A percentile compares a stretch with the other conserved stretches of the same genome.
Evolutionary conservation across 2,113 vertebrate genomes (phyloP).

Genomic region (Tylochromis polylepis): DNA sequence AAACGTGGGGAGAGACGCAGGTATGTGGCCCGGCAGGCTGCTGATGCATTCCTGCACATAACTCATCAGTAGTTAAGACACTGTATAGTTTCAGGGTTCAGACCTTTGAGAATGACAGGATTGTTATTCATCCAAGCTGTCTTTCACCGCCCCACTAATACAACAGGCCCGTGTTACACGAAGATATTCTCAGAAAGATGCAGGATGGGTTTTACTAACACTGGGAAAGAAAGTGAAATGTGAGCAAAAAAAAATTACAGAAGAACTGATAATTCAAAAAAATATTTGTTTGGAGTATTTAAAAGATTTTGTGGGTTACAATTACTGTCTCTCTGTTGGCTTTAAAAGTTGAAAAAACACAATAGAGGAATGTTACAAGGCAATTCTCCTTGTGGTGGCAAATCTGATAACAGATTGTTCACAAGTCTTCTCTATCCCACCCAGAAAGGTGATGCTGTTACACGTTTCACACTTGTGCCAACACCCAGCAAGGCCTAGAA

Average conservation of each 20-base stretch:
- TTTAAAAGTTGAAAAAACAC: background rate
- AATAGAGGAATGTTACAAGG: slow-evolving; percentile 5
- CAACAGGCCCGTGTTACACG: background rate
- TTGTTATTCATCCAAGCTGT: background rate
- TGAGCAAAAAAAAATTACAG: background rate
- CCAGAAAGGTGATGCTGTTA: slow-evolving; percentile 6
- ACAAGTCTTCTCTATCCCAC: background rate
- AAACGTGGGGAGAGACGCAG: background rate
- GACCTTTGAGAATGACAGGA: slow-evolving; percentile 3
- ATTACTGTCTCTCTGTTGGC: background rate
- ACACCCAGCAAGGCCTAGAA: slow-evolving; percentile 47
- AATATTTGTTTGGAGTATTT: background rate
- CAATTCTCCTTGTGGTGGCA: background rate
- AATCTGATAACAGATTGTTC: background rate
- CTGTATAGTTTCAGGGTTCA: slow-evolving; percentile 14
- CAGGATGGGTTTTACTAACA: background rate
- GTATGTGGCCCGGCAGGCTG: slow-evolving; percentile 39
- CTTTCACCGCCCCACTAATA: background rate
- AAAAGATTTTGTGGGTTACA: background rate
- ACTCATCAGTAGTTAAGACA: background rate
- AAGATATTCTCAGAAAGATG: background rate
- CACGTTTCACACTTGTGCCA: background rate
- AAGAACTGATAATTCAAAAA: background rate
- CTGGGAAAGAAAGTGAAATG: background rate
- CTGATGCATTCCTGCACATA: slow-evolving; percentile 25